Evolutionary conservation across 1,140 invertebrate species (phyloP).

Genomic region (Ceratosolen fusciceps): DNA sequence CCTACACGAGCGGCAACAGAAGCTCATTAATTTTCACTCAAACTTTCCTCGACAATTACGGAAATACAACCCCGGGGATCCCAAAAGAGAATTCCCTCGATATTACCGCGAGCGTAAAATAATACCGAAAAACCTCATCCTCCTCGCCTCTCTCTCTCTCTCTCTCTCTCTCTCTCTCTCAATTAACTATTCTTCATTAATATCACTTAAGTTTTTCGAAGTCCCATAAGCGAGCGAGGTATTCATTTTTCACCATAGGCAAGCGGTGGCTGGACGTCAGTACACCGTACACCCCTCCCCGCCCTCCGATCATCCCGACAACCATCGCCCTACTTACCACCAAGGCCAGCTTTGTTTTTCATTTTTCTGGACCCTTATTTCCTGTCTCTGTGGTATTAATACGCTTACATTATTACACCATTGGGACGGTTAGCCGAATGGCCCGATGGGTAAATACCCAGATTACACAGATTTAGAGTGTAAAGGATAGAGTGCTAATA

Average conservation of each 20-base stretch:
- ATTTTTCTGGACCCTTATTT: not conserved
- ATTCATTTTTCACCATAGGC: constrained; percentile 50
- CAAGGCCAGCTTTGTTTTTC: not conserved
- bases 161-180: too few relatives aligned
- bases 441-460: too few relatives aligned
- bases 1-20: not conserved
- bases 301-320: too few relatives aligned
- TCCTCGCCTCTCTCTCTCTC: constrained; percentile 49
- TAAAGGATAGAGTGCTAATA: too few relatives aligned
- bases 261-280: too few relatives aligned
- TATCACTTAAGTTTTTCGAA: constrained; percentile 57
- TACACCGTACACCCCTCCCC: too few relatives aligned
- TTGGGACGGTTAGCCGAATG: too few relatives aligned
- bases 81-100: not conserved
- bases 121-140: constrained; percentile 26
- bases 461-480: too few relatives aligned
- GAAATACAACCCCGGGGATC: constrained; percentile 53
- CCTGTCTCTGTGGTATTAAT: too few relatives aligned
- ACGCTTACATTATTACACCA: too few relatives aligned
- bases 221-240: constrained; percentile 1
- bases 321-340: too few relatives aligned
- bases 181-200: constrained; percentile 62
- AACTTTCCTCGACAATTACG: constrained; percentile 56
- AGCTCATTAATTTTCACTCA: constrained; percentile 54
- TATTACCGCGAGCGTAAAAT: constrained; percentile 11